These are phyloP conservation scores for Ptilodon capucinus DNA, from an alignment of 2,888 invertebrate genomes.

Conservation along the genomic window DNA sequence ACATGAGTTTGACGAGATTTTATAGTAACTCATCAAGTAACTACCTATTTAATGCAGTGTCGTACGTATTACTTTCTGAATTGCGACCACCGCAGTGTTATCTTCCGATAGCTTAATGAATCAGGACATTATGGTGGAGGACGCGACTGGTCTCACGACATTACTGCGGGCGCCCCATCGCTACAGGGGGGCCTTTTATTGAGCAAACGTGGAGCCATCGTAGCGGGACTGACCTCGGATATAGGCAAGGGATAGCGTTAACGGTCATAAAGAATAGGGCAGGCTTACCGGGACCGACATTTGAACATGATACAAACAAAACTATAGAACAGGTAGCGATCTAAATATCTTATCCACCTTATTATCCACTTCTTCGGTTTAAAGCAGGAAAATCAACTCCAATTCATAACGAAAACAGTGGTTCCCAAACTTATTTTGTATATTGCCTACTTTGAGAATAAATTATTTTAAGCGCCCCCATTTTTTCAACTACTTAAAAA, in stretches of 20 bases:
- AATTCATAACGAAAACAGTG: no score
- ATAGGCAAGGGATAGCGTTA: slow-evolving; percentile 30
- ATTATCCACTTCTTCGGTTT: neutral
- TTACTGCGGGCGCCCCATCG: slow-evolving; percentile 53
- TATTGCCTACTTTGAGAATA: no score
- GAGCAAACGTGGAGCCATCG: slow-evolving; percentile 42
- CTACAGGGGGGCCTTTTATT: slow-evolving; percentile 65
- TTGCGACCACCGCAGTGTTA: slow-evolving; percentile 46
- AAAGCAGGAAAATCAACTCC: no score
- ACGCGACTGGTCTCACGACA: slow-evolving; percentile 43
- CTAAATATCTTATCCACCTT: neutral
- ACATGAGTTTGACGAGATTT: no score
- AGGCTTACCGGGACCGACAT: neutral
- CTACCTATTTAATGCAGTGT: slow-evolving; percentile 27
- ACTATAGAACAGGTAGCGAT: neutral
- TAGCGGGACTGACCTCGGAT: slow-evolving; percentile 34
- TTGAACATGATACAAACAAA: neutral
- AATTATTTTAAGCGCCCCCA: no score
- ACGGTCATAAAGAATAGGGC: slow-evolving; percentile 28
- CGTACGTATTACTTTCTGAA: slow-evolving; percentile 36
- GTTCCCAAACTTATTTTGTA: no score
- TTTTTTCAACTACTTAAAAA: no score
- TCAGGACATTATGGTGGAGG: slow-evolving; percentile 50
- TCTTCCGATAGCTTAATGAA: slow-evolving; percentile 62
- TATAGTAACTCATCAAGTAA: slow-evolving; percentile 13